Conservation (phyloP, 2,797 vertebrate species). For the Bryconaethiops microstoma region DNA sequence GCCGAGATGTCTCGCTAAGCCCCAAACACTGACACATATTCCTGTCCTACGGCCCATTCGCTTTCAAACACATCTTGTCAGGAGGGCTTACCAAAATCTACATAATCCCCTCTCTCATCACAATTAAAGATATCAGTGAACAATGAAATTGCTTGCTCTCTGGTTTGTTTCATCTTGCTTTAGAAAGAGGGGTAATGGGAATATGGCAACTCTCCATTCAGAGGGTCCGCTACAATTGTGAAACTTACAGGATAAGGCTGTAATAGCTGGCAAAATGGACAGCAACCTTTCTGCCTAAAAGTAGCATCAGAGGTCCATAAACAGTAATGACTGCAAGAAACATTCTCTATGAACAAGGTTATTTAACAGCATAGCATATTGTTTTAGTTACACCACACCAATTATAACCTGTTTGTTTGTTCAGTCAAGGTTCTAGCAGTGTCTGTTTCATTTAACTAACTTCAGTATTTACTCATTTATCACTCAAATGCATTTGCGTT, state of each 20-base stretch:
- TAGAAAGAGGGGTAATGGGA: conserved; percentile 61
- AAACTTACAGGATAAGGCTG: conserved; percentile 39
- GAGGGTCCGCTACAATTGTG: conserved; percentile 23
- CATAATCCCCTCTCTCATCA: conserved; percentile 85
- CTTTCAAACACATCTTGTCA: conserved; percentile 85
- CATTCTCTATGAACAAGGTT: background rate
- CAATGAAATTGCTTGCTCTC: conserved; percentile 86
- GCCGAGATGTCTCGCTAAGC: conserved; percentile 81
- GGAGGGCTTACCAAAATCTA: conserved; percentile 83
- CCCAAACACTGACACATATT: conserved; percentile 80
- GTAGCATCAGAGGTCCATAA: background rate
- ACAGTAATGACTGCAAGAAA: background rate
- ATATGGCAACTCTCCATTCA: conserved; percentile 48
- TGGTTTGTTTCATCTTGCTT: conserved; percentile 81
- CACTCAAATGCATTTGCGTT: background rate
- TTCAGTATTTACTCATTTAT: background rate
- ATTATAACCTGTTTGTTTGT: background rate
- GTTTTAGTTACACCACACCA: background rate
- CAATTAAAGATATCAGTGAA: conserved; percentile 88
- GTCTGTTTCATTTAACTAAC: background rate
- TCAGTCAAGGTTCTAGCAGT: background rate
- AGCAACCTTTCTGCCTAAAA: conserved; percentile 8
- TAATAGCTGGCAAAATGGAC: conserved; percentile 39
- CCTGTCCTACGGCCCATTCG: conserved; percentile 82
- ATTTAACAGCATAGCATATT: background rate